Base-by-base conservation (phyloP, 2,113 vertebrate genomes). In the Gnathonemus echidnorhynchus region DNA sequence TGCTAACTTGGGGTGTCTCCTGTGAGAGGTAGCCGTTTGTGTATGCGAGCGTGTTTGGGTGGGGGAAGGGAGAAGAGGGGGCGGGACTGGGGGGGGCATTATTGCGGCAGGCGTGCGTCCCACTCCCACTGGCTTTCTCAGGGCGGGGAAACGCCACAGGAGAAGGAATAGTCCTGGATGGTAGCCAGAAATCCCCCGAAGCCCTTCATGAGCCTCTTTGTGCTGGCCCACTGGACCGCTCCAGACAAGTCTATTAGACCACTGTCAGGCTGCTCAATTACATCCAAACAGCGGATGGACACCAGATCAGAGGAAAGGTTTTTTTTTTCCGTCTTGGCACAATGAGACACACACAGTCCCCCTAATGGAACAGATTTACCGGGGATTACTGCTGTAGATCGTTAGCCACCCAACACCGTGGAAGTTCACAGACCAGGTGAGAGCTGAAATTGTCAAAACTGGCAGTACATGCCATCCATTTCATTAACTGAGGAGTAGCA, bases 201-300 rank as follows among this genome's bases (percentile, higher is more conserved):
- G 46, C 56, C 86, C 83, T 5, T 7, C 31, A n/a, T 49, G 89
- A 48, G 58, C 53, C 5, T 91, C 92, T 94, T 95, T 94, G 94
- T 94, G 53, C 91, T 7, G 89, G 88, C 83, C 91, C 90, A 85
- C 92, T 94, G 91, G 89, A 91, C 92, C 93, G 93, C 94, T 89
- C 86, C 92, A 92, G 92, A 83, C 24, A 91, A 86, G 92, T 93
- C 92, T 90, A 50, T 90, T 89, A 50, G 86, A 92, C 31, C 31
- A 35, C 27, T 87, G 90, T 93, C 93, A 88, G 92, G 92, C 90
- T 90, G 88, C 93, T 95, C 93, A 92, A 93, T 94, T 94, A 94
- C 88, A 31, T 87, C 90, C 77, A 80, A 56, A 49, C 31, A 88
- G 50, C 90, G 88, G 88, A 88, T 88, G 88, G 84, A 90, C 90